phyloP scores from a whole-genome alignment of 2,113 vertebrate genomes.

The Pangasianodon gigas region DNA sequence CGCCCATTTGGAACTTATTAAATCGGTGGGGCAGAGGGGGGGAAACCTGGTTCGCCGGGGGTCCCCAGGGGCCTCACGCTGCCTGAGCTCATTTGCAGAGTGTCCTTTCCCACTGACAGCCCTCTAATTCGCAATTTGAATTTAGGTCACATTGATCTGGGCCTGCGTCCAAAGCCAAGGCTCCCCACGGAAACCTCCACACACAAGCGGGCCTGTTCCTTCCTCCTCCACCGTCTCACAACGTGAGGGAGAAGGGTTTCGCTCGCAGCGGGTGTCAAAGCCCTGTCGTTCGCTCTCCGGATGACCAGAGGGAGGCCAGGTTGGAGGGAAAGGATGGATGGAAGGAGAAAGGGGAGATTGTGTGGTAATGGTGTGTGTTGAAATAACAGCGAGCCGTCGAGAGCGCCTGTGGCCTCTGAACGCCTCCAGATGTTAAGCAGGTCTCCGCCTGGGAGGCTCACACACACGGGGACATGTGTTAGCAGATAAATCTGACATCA shows the following conservation, averaged over 20 bases:
- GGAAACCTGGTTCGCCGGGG: slow-evolving; percentile 58
- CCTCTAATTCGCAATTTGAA: slow-evolving; percentile 73
- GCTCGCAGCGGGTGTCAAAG: slow-evolving; percentile 26
- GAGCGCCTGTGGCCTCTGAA: slow-evolving; percentile 41
- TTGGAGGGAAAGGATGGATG: slow-evolving; percentile 24
- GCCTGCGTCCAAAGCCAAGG: slow-evolving; percentile 67
- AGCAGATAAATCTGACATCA: slow-evolving; percentile 55
- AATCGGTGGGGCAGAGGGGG: slow-evolving; percentile 55
- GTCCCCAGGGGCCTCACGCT: slow-evolving; percentile 58
- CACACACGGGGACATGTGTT: slow-evolving; percentile 48
- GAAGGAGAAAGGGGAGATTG: slow-evolving; percentile 16
- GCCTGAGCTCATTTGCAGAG: slow-evolving; percentile 74
- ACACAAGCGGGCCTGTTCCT: slow-evolving; percentile 53
- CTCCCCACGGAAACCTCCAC: slow-evolving; percentile 58
- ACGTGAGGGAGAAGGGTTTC: slow-evolving; percentile 47
- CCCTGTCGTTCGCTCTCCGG: slow-evolving; percentile 26
- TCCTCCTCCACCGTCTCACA: slow-evolving; percentile 29
- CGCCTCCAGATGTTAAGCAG: slow-evolving; percentile 50
- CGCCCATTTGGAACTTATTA: slow-evolving; percentile 77
- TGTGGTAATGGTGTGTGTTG: slow-evolving; percentile 40
- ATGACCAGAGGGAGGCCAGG: slow-evolving; percentile 4
- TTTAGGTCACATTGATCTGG: slow-evolving; percentile 78
- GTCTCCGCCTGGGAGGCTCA: slow-evolving; percentile 42
- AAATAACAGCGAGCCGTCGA: slow-evolving; percentile 27
- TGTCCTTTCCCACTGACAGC: slow-evolving; percentile 71